Evolutionary conservation across 2,797 vertebrate genomes (phyloP).

Genomic region (Epinephelus awoara): DNA sequence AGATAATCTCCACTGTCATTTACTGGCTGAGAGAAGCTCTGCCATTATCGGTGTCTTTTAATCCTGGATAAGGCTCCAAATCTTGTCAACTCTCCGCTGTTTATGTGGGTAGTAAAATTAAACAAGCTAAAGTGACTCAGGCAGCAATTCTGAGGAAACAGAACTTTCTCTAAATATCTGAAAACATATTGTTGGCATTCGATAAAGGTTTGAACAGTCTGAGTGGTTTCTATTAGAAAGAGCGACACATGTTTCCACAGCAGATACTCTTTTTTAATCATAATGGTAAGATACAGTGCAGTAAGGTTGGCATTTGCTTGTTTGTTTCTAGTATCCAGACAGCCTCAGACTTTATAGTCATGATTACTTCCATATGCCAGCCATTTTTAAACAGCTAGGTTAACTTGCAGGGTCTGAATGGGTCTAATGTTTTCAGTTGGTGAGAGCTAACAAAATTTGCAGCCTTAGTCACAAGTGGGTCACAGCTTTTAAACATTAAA

Average conservation of each 20-base stretch:
- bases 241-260: neutral
- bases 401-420: neutral
- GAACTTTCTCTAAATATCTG: slow-evolving; percentile 15
- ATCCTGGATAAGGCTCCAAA: slow-evolving; percentile 52
- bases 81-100: slow-evolving; percentile 14
- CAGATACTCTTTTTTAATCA: neutral
- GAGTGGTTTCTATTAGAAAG: slow-evolving; percentile 30
- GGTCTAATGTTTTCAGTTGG: neutral
- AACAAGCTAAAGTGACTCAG: slow-evolving; percentile 1
- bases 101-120: slow-evolving; percentile 21
- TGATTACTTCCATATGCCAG: neutral
- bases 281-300: neutral
- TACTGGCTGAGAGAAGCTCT: slow-evolving; percentile 32
- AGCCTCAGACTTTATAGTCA: neutral
- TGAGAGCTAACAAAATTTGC: slow-evolving; percentile 20
- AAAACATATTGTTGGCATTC: slow-evolving; percentile 20
- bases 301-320: neutral
- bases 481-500: slow-evolving; percentile 35
- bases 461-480: slow-evolving; percentile 49
- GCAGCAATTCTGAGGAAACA: neutral
- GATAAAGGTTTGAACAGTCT: slow-evolving; percentile 2
- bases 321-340: neutral
- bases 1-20: slow-evolving; percentile 32
- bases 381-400: neutral
- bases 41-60: slow-evolving; percentile 29